Conservation (phyloP, 2,888 invertebrate genomes). For the Cerceris ruficornis region DNA sequence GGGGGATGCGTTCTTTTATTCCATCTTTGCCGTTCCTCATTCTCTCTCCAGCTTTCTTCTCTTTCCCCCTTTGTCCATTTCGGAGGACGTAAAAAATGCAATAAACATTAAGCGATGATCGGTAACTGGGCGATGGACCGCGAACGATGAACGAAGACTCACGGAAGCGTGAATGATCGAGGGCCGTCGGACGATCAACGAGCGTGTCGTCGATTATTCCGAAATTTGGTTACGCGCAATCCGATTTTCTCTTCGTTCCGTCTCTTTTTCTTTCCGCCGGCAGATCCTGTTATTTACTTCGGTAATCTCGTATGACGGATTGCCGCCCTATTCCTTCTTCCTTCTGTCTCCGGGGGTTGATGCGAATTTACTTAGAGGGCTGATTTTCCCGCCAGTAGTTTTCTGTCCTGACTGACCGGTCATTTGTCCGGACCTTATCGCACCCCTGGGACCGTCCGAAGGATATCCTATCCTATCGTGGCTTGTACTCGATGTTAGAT, state of each 20-base stretch:
- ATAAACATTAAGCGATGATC: slow-evolving; percentile 62
- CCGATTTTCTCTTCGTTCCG: slow-evolving; percentile 50
- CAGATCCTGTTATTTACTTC: slow-evolving; percentile 75
- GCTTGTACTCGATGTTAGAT: slow-evolving; percentile 61
- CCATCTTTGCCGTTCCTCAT: slow-evolving; percentile 26
- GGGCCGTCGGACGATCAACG: slow-evolving; percentile 57
- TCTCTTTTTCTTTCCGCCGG: slow-evolving; percentile 39
- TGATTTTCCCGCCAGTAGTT: slow-evolving; percentile 76
- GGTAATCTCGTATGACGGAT: slow-evolving; percentile 80
- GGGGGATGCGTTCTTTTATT: slow-evolving; percentile 46
- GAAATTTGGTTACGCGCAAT: slow-evolving; percentile 77
- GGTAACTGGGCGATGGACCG: slow-evolving; percentile 49
- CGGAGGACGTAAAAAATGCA: slow-evolving; percentile 61
- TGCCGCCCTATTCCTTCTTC: slow-evolving; percentile 54
- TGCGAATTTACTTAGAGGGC: slow-evolving; percentile 81
- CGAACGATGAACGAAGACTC: slow-evolving; percentile 65
- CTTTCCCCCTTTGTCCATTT: slow-evolving; percentile 12
- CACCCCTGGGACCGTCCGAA: slow-evolving; percentile 74
- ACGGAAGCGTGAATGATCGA: slow-evolving; percentile 79
- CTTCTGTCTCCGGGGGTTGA: slow-evolving; percentile 76
- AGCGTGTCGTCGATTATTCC: slow-evolving; percentile 69
- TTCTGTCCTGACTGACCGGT: slow-evolving; percentile 75
- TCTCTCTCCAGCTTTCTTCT: slow-evolving; percentile 4
- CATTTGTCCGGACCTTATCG: slow-evolving; percentile 81
- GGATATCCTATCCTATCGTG: slow-evolving; percentile 42